Percentiles rank a stretch among this genome's conserved stretches.
Conservation (phyloP, 2,113 vertebrate genomes). For the Paedocypris sp. region DNA sequence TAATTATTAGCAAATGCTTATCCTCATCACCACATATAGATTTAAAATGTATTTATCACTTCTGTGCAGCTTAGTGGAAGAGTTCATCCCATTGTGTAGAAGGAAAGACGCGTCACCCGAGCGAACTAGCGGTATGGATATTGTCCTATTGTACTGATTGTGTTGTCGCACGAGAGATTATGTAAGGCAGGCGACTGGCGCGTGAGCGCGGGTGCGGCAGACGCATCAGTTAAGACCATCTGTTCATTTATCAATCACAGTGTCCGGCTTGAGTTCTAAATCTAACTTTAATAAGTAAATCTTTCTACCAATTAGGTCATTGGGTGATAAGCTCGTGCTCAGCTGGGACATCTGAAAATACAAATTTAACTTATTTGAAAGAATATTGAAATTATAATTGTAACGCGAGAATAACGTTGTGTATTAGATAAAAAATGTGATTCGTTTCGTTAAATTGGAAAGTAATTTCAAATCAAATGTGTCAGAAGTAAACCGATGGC, state of each 20-base stretch:
- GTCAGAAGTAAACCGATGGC: too few relatives aligned
- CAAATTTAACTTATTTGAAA: too few relatives aligned
- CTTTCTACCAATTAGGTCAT: not conserved
- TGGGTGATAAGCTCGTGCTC: too few relatives aligned
- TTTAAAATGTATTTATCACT: not conserved
- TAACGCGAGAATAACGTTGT: too few relatives aligned
- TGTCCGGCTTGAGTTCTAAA: not conserved
- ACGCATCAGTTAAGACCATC: slow-evolving; percentile 51
- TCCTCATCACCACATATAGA: not conserved
- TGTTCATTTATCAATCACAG: slow-evolving; percentile 43
- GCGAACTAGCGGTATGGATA: slow-evolving; percentile 35
- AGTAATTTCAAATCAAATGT: too few relatives aligned
- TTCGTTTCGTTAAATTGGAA: too few relatives aligned
- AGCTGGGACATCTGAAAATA: too few relatives aligned
- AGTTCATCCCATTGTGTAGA: not conserved
- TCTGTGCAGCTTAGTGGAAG: not conserved
- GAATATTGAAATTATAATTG: too few relatives aligned
- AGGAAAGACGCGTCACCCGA: slow-evolving; percentile 10
- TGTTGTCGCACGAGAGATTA: slow-evolving; percentile 54
- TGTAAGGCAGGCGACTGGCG: slow-evolving; percentile 46
- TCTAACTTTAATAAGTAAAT: not conserved
- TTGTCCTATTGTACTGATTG: slow-evolving; percentile 35
- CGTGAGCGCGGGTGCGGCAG: slow-evolving; percentile 55
- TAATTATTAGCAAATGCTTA: not conserved
- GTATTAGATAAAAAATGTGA: too few relatives aligned